Conservation (phyloP, 1,140 invertebrate species). For the Drosophila bocqueti region DNA sequence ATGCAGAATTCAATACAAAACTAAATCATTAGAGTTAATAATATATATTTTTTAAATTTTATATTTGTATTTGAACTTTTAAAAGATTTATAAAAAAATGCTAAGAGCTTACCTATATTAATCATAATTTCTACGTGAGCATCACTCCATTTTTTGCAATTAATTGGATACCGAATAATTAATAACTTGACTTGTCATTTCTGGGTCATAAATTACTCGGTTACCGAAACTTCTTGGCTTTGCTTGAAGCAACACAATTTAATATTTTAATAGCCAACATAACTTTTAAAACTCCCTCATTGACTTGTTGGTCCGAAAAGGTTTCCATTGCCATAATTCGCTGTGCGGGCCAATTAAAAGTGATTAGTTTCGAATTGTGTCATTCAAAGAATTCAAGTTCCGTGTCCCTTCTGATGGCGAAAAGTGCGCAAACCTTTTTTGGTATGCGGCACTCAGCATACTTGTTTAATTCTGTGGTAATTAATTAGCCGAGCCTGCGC, state of each 20-base stretch:
- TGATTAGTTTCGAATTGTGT: constrained; percentile 78
- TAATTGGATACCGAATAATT: constrained; percentile 2
- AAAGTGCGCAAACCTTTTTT: constrained; percentile 64
- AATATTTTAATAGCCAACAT: constrained; percentile 63
- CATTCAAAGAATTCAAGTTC: constrained; percentile 60
- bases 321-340: constrained; percentile 63
- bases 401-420: constrained; percentile 8
- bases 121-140: neutral
- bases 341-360: constrained; percentile 74
- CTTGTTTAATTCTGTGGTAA: constrained; percentile 63
- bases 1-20: neutral
- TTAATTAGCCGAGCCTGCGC: constrained; percentile 59
- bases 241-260: constrained; percentile 46
- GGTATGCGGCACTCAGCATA: neutral
- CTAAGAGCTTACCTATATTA: neutral
- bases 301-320: constrained; percentile 27
- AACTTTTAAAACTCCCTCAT: constrained; percentile 20
- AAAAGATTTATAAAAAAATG: neutral
- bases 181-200: constrained; percentile 6
- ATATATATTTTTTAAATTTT: neutral
- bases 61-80: neutral
- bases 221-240: constrained; percentile 29
- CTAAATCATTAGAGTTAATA: neutral
- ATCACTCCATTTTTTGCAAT: neutral
- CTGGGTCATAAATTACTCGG: constrained; percentile 42